phyloP scores from a whole-genome alignment of 1,140 invertebrate species.

The Hylaeus volcanicus region DNA sequence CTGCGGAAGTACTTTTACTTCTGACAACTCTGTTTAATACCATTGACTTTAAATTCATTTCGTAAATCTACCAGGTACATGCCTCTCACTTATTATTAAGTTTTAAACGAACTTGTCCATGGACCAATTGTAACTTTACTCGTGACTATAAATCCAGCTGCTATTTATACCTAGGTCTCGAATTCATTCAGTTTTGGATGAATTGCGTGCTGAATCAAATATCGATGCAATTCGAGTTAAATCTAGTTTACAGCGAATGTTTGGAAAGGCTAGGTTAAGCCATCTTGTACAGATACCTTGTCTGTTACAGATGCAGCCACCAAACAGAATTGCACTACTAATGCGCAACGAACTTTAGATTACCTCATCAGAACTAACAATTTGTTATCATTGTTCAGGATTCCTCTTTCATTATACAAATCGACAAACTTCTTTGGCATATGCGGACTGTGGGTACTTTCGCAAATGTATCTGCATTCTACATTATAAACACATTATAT shows the following conservation, averaged over 20 bases:
- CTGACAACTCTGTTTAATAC: too few species aligned
- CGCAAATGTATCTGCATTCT: too few species aligned
- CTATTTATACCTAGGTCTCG: constrained; percentile 16
- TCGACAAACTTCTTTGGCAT: too few species aligned
- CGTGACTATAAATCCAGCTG: constrained; percentile 15
- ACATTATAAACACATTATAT: too few species aligned
- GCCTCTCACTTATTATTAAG: too few species aligned
- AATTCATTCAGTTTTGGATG: constrained; percentile 10
- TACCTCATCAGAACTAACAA: not conserved
- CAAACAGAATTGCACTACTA: constrained; percentile 2
- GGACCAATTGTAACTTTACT: not conserved
- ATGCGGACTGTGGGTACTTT: too few species aligned
- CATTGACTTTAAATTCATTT: too few species aligned
- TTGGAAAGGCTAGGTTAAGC: constrained; percentile 9
- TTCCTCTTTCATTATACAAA: not conserved
- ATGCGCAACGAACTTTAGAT: not conserved
- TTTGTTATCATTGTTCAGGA: constrained; percentile 1
- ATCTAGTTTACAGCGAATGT: constrained; percentile 20
- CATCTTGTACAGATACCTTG: not conserved
- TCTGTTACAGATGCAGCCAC: not conserved
- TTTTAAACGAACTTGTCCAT: not conserved
- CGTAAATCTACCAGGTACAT: too few species aligned
- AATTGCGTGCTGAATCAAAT: constrained; percentile 6
- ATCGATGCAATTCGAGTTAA: constrained; percentile 24
- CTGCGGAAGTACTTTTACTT: too few species aligned